Percentiles rank a stretch among this genome's conserved stretches.
Conservation (phyloP, 2,113 vertebrate genomes). For the Toxotes chatareus region DNA sequence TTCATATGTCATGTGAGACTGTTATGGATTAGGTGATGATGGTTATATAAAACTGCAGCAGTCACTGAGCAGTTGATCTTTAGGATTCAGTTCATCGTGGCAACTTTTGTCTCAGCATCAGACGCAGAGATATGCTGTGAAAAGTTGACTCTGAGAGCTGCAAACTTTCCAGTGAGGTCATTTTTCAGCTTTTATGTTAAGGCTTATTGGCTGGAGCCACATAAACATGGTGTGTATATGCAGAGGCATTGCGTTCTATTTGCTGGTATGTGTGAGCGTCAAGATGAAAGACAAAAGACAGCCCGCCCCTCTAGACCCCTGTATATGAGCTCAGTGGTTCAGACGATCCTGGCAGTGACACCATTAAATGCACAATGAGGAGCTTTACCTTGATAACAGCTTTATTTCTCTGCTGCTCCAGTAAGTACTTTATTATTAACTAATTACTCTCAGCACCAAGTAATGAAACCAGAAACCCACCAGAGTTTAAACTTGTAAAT, state of each 20-base stretch:
- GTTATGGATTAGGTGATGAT: too few species aligned
- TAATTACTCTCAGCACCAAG: background rate
- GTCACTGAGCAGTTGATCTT: too few species aligned
- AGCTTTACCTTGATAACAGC: constrained; percentile 6
- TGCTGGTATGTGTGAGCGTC: background rate
- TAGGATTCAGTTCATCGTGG: too few species aligned
- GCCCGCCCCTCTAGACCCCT: background rate
- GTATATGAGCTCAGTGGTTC: background rate
- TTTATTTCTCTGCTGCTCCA: constrained; percentile 8
- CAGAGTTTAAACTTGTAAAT: background rate
- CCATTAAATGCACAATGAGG: background rate
- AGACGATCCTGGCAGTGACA: background rate
- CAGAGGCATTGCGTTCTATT: background rate
- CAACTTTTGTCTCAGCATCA: too few species aligned
- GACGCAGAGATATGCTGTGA: too few species aligned
- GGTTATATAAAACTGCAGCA: too few species aligned
- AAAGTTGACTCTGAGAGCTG: too few species aligned
- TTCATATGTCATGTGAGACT: too few species aligned
- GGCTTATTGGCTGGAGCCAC: too few species aligned
- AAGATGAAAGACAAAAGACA: background rate
- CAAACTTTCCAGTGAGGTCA: too few species aligned
- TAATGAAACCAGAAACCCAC: background rate
- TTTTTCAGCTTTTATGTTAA: too few species aligned
- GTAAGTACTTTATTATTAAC: background rate
- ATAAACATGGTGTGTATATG: too few species aligned